Percentiles rank a stretch among this genome's conserved stretches.
phyloP scores from a whole-genome alignment of 2,113 vertebrate species.

The Tympanuchus pallidicinctus region DNA sequence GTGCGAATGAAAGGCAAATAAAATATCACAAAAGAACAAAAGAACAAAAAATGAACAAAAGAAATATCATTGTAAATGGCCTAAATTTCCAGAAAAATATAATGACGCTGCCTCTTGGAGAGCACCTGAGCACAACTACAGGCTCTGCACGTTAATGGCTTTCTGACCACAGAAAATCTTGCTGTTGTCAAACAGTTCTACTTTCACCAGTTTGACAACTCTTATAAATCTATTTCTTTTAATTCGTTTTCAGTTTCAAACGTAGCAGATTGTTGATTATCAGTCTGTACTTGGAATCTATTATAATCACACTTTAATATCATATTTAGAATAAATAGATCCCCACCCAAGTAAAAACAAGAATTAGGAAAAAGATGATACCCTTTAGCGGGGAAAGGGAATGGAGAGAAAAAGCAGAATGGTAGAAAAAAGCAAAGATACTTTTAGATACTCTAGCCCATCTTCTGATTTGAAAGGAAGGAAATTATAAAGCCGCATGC shows the following conservation, averaged over 20 bases:
- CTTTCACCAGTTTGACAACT: not conserved
- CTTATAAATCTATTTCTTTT: not conserved
- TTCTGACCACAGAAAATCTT: not conserved
- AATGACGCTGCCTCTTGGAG: not conserved
- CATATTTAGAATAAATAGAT: not conserved
- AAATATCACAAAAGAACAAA: too few relatives aligned
- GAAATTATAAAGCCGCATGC: not conserved
- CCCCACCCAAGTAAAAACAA: not conserved
- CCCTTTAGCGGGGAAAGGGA: not conserved
- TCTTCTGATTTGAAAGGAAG: not conserved
- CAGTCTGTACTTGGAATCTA: not conserved
- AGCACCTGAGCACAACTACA: not conserved
- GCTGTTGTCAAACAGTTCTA: not conserved
- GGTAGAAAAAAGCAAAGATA: not conserved
- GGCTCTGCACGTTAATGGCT: not conserved
- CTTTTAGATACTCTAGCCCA: not conserved
- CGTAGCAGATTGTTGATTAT: not conserved
- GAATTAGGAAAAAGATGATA: not conserved
- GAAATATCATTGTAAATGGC: not conserved
- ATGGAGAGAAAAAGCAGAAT: not conserved
- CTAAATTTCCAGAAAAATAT: not conserved
- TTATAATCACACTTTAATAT: not conserved
- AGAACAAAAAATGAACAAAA: too few relatives aligned
- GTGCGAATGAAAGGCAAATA: not conserved
- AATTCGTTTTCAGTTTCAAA: not conserved